Base-by-base conservation (phyloP, 2,113 vertebrate genomes). In the Gulo gulo region DNA sequence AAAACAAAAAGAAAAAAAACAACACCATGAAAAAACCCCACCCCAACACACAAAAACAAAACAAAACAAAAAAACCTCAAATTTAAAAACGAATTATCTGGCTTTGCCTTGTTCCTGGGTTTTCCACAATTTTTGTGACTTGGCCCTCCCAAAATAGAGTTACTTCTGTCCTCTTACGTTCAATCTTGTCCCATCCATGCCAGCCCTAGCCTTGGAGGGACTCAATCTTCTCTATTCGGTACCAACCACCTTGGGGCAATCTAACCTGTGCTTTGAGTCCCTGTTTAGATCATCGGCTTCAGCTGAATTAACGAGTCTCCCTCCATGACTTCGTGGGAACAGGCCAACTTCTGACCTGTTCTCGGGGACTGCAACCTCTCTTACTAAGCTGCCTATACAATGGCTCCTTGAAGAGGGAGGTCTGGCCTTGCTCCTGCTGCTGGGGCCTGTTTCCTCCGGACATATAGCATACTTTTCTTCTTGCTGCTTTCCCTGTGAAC, bases 401-500 rank as follows among this genome's bases (percentile, higher is more conserved):
- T 0, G 0, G 0, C 4, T 13, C 34, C 39, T 15, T 42, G 34
- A 71, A 52, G 0, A 2, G 8, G 14, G 31, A 23, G 23, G 15
- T 16, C 24, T 65, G 74, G 6, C 24, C 1, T 18, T 4, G 2
- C 20, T 21, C 39, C 6, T n/a, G 4, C 7, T 6, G 16, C 11
- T 2, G 9, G 63, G 34, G 29, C 59, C 34, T 10, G 1, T 5
- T 52, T 34, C 18, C 29, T 88, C 21, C 67, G 23, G 26, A 47
- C 31, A 16, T 3, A 8, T 2, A 47, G 21, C 36, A 16, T 3
- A 6, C 12, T 39, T 21, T 23, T 39, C 42, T 90, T 11, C 26
- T 34, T 47, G 79, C 52, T 39, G 34, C 79, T 26, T 29, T 24
- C 1, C 63, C 21, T 1, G 18, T 24, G 45, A 86, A 73, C 6